Conservation (phyloP, 2,888 invertebrate genomes). For the Metellina segmentata region DNA sequence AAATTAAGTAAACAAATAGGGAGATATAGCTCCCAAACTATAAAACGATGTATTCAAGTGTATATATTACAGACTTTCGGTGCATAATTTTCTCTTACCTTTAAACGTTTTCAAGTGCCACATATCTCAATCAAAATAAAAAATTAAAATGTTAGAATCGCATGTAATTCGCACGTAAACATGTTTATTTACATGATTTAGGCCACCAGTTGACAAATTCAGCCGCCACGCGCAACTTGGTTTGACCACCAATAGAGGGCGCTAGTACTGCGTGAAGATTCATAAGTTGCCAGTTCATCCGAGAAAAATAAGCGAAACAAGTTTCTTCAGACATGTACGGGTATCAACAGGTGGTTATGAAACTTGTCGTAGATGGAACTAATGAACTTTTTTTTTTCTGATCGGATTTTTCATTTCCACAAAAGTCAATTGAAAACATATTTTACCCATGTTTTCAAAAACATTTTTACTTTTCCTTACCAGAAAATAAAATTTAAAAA, state of each 20-base stretch:
- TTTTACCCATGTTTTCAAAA: too few relatives aligned
- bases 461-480: too few relatives aligned
- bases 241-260: conserved; percentile 60
- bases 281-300: conserved; percentile 33
- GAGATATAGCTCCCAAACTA: too few relatives aligned
- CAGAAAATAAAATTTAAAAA: too few relatives aligned
- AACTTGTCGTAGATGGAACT: neutral
- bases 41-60: too few relatives aligned
- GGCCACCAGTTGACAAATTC: conserved; percentile 41
- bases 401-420: too few relatives aligned
- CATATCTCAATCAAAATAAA: neutral
- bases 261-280: neutral
- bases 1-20: too few relatives aligned
- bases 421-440: too few relatives aligned
- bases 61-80: neutral
- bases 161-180: neutral
- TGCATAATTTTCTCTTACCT: neutral
- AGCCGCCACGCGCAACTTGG: conserved; percentile 60
- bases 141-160: conserved; percentile 6
- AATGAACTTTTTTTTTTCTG: too few relatives aligned
- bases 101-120: neutral
- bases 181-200: conserved; percentile 25
- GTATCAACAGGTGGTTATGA: conserved; percentile 46
- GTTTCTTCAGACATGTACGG: conserved; percentile 8
- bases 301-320: neutral